Conservation (phyloP, 2,113 vertebrate species). For the Mirza zaza region DNA sequence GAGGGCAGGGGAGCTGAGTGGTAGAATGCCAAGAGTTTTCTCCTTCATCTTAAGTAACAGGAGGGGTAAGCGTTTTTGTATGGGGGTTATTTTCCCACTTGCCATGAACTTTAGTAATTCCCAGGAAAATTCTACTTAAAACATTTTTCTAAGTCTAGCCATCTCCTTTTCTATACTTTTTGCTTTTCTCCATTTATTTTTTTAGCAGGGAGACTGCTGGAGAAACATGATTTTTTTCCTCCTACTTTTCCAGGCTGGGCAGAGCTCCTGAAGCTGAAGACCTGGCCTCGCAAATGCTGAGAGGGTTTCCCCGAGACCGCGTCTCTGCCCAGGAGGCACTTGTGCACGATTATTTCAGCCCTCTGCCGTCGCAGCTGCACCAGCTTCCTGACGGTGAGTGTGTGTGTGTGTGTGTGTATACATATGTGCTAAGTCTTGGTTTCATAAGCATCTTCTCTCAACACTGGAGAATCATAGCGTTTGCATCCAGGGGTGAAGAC, state of each 20-base stretch:
- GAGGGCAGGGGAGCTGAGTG: background rate
- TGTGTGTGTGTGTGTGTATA: background rate
- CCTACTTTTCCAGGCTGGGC: conserved; percentile 84
- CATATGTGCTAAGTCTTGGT: background rate
- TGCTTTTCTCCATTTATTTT: background rate
- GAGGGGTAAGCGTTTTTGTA: background rate
- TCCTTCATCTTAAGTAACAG: background rate
- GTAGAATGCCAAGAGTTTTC: background rate
- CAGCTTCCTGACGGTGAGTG: conserved; percentile 88
- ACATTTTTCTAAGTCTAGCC: background rate
- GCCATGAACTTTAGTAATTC: background rate
- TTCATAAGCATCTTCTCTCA: background rate
- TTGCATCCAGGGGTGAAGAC: background rate
- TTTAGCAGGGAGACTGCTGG: background rate
- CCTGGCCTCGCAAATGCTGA: conserved; percentile 89
- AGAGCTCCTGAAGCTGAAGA: conserved; percentile 89
- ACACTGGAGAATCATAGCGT: background rate
- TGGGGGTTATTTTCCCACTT: background rate
- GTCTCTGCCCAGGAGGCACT: conserved; percentile 87
- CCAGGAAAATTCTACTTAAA: background rate
- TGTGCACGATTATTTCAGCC: conserved; percentile 89
- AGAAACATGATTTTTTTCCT: conserved; percentile 29
- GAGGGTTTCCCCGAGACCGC: conserved; percentile 82
- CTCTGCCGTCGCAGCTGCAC: conserved; percentile 88
- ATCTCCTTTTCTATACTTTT: background rate